Evolutionary conservation across 1,140 invertebrate species (phyloP).

Genomic region (Apis dorsata): DNA sequence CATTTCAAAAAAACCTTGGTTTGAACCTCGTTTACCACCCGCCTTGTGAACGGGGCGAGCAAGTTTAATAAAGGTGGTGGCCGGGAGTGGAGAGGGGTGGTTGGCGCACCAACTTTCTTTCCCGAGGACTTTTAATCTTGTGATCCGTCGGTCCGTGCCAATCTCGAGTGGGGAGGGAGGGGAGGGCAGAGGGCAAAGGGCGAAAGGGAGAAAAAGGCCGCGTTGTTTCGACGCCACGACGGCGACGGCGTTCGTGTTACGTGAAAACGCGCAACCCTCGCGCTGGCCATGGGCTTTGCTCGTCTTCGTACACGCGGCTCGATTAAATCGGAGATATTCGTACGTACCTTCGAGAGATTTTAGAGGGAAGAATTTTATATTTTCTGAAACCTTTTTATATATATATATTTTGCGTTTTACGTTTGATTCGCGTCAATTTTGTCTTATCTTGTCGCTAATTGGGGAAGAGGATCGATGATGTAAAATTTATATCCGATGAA

Average conservation of each 20-base stretch:
- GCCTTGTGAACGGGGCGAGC: background rate
- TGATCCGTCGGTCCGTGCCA: conserved; percentile 38
- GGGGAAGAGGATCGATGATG: too few relatives aligned
- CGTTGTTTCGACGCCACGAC: background rate
- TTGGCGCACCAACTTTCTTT: conserved; percentile 32
- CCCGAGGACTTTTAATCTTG: conserved; percentile 37
- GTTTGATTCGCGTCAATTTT: too few relatives aligned
- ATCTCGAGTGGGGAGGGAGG: conserved; percentile 1
- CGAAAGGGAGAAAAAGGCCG: background rate
- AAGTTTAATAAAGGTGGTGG: conserved; percentile 36
- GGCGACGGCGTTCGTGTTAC: background rate
- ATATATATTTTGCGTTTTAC: too few relatives aligned
- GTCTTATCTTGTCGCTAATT: too few relatives aligned
- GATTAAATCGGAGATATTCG: conserved; percentile 11
- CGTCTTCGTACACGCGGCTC: background rate
- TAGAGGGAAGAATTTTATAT: too few relatives aligned
- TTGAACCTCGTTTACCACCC: conserved; percentile 39
- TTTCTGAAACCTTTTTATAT: too few relatives aligned
- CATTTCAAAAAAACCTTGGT: conserved; percentile 20
- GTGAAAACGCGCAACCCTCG: conserved; percentile 17
- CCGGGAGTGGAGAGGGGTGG: background rate
- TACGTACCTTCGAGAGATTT: too few relatives aligned
- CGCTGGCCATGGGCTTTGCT: background rate
- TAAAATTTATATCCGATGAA: too few relatives aligned
- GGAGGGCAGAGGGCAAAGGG: background rate